Base-by-base conservation (phyloP, 1,140 invertebrate species). In the Drosophila lowei region DNA sequence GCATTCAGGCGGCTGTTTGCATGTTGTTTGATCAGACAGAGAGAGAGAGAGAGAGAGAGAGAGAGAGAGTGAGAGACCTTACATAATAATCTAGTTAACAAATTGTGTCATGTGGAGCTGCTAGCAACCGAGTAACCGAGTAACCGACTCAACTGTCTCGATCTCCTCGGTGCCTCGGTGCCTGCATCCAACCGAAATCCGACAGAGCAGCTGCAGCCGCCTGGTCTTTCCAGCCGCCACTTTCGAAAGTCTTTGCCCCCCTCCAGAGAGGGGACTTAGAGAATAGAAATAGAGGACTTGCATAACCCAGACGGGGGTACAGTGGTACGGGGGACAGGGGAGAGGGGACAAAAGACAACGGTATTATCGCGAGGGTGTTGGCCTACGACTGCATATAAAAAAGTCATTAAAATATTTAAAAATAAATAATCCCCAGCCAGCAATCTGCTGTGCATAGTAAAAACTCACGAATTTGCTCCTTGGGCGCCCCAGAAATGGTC, bases 21-120 rank as follows among this genome's bases (percentile, higher is more conserved):
- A 78, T 76, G 76, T 50, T 44, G 77, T 68, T 85, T 79, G 79
- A 83, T 83, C 68, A 84, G 66, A 79, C 70, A 50, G 34, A 38
- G 34, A 38, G 42, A 54, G 57, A 50, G 46, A 49, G 55, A 64
- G 64, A 47, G 59, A 66, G 38, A 49, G 53, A 59, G 59, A 68
- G 64, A 53, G n/a, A 58, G 63, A 55, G 16, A 49, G 60, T 46
- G 55, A 59, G 59, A 60, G 72, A 63, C 57, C 77, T 85, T 85
- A 85, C 81, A 80, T 85, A 85, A 86, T 77, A 86, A 77, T 85
- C 80, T 85, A 85, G 80, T 85, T 85, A 85, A 85, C 80, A 85
- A 85, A 86, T 85, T 85, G 80, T 85, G 80, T 85, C 80, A 85
- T 85, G 80, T 74, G 78, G 80, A 63, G 68, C 52, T 13, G 34